Conservation (phyloP, 1,140 invertebrate genomes). For the Solenopsis invicta region DNA sequence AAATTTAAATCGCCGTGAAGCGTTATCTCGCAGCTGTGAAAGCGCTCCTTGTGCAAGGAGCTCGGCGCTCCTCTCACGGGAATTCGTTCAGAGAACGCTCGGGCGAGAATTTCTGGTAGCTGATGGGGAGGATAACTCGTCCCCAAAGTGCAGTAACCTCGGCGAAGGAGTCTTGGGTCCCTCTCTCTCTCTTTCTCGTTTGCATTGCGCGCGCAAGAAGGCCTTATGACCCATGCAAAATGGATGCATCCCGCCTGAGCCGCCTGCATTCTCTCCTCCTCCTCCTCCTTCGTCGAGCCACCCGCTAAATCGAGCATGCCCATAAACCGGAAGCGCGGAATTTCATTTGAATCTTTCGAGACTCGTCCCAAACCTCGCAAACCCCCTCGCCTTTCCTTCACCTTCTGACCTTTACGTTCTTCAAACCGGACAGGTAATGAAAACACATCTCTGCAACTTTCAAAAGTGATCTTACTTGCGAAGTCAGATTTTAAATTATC, state of each 20-base stretch:
- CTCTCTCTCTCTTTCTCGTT: conserved; percentile 10
- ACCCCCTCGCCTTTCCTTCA: conserved; percentile 12
- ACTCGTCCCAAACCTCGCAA: background rate
- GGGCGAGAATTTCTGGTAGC: conserved; percentile 71
- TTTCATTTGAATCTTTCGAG: conserved; percentile 69
- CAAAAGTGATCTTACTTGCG: conserved; percentile 3
- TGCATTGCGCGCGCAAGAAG: conserved; percentile 71
- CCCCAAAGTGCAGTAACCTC: conserved; percentile 85
- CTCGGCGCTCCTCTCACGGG: conserved; percentile 44
- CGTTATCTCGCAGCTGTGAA: conserved; percentile 55
- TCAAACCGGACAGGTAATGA: conserved; percentile 29
- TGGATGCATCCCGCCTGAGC: conserved; percentile 75
- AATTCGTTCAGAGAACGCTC: conserved; percentile 65
- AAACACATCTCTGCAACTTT: background rate
- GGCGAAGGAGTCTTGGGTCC: conserved; percentile 73
- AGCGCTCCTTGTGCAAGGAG: conserved; percentile 49
- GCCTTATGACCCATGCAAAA: conserved; percentile 84
- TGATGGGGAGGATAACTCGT: conserved; percentile 82
- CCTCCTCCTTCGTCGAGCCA: conserved; percentile 36
- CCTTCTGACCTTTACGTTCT: conserved; percentile 43
- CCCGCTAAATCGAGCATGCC: conserved; percentile 74
- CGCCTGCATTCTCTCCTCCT: conserved; percentile 63
- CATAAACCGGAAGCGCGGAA: conserved; percentile 67
- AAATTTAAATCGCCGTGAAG: conserved; percentile 64
- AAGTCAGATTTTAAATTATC: background rate